Conservation (phyloP, 30 jellyfish, hydroid and myxozoan species). For the Chrysaora quinquecirrha region DNA sequence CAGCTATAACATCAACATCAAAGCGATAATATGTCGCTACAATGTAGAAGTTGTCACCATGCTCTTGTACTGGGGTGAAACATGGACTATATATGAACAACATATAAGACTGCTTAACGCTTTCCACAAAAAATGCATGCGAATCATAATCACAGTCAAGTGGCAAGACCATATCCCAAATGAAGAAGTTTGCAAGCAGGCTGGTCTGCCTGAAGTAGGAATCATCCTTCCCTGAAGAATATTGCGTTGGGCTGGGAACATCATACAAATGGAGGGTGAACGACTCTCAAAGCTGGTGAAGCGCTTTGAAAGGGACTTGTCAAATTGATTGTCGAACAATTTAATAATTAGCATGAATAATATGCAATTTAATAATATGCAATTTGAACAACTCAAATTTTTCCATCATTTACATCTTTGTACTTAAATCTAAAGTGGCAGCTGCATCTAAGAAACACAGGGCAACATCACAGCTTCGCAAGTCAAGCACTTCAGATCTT, state of each 20-base stretch:
- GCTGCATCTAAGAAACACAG: too few species aligned
- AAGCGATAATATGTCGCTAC: neutral
- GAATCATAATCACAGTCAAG: neutral
- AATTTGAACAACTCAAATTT: too few species aligned
- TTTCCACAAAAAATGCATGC: neutral
- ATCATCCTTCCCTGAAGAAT: neutral
- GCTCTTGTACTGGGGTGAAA: neutral
- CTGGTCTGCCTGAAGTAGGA: neutral
- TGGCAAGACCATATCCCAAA: neutral
- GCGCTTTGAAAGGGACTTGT: too few species aligned
- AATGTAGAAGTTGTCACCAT: neutral
- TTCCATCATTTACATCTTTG: too few species aligned
- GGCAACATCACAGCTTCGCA: too few species aligned
- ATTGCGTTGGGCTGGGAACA: neutral
- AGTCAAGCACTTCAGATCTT: too few species aligned
- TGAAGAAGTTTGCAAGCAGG: neutral
- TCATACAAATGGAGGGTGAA: neutral
- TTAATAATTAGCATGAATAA: too few species aligned
- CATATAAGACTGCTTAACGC: neutral
- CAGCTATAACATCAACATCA: neutral
- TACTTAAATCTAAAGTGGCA: too few species aligned
- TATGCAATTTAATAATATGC: too few species aligned
- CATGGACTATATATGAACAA: neutral
- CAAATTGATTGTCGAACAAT: too few species aligned
- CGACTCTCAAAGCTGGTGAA: too few species aligned